These are phyloP conservation scores for Cettia cetti DNA, from an alignment of 2,113 vertebrate genomes.

Conservation along the genomic window DNA sequence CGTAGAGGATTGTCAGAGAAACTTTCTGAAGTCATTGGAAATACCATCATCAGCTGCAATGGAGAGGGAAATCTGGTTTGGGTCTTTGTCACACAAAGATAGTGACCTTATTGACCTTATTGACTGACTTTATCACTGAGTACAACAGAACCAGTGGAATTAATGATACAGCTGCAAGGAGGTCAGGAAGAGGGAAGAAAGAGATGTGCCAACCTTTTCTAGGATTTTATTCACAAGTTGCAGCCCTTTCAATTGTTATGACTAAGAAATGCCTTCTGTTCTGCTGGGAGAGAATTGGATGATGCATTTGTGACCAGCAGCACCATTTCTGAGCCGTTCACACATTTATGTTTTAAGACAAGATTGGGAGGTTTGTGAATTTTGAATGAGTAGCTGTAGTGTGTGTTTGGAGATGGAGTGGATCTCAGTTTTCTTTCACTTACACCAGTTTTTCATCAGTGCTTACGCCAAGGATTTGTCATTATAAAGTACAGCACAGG, in stretches of 20 bases:
- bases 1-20: neutral
- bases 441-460: neutral
- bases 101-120: neutral
- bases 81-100: neutral
- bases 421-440: neutral
- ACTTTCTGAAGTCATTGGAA: neutral
- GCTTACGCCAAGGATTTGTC: neutral
- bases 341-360: neutral
- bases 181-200: neutral
- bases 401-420: neutral
- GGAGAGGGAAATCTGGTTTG: neutral
- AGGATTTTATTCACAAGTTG: neutral
- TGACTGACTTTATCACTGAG: neutral
- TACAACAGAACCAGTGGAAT: neutral
- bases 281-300: neutral
- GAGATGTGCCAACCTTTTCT: neutral
- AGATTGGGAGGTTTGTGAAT: neutral
- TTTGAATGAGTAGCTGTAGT: neutral
- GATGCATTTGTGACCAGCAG: neutral
- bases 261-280: neutral
- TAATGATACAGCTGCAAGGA: neutral
- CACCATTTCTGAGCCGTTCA: neutral
- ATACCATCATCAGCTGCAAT: neutral
- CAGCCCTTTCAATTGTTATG: neutral
- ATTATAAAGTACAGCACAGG: neutral